Evolutionary conservation across 2,888 invertebrate genomes (phyloP).

Genomic region (Litoditis marina): DNA sequence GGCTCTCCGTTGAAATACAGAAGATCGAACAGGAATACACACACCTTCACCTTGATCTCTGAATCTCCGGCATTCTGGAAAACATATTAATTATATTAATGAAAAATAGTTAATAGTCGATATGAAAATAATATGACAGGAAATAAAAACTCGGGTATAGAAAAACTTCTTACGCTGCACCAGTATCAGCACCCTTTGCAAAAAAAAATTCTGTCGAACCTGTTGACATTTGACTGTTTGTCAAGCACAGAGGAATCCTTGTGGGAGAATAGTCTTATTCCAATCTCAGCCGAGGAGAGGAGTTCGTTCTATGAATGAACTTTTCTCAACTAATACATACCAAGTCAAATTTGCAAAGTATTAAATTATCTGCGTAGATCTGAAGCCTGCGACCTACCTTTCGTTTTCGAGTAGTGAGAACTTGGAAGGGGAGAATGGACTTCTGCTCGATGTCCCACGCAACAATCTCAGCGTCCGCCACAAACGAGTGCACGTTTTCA

Average conservation of each 20-base stretch:
- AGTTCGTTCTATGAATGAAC: too few species aligned
- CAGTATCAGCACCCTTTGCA: too few species aligned
- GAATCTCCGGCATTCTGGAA: conserved; percentile 72
- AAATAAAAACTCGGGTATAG: neutral
- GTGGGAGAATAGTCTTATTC: neutral
- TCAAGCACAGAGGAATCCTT: neutral
- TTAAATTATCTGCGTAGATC: too few species aligned
- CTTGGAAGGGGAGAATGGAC: conserved; percentile 91
- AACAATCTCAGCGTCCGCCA: conserved; percentile 92
- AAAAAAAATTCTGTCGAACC: too few species aligned
- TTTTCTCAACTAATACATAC: too few species aligned
- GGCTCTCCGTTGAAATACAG: conserved; percentile 84
- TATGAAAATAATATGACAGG: too few species aligned
- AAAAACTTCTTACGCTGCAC: too few species aligned
- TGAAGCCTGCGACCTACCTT: too few species aligned
- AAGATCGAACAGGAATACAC: conserved; percentile 93
- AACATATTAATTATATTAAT: neutral
- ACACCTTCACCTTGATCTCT: conserved; percentile 83
- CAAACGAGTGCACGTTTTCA: conserved; percentile 71
- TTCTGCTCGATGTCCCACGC: conserved; percentile 86
- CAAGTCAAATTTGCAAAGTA: too few species aligned
- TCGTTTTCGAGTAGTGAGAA: conserved; percentile 87
- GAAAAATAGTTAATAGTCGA: neutral
- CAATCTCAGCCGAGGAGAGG: too few species aligned
- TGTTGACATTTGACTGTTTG: neutral